phyloP scores from a whole-genome alignment of 2,797 vertebrate species.

The Enteromius mattozi region DNA sequence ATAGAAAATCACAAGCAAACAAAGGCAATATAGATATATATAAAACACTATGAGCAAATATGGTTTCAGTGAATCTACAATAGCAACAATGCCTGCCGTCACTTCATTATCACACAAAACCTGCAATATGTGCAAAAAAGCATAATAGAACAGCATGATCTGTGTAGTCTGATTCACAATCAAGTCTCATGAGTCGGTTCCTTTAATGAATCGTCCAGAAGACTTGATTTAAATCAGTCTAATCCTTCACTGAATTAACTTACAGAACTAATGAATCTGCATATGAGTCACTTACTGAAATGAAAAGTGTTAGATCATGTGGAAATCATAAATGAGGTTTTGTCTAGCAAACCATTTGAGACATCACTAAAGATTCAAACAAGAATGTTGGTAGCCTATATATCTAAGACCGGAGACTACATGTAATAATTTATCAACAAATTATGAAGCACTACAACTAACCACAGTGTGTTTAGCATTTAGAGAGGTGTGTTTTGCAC shows the following conservation, averaged over 20 bases:
- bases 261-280: background rate
- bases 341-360: background rate
- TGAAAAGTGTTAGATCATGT: background rate
- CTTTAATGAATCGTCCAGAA: background rate
- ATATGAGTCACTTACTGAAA: background rate
- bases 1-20: background rate
- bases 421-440: slow-evolving; percentile 12
- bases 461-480: slow-evolving; percentile 29
- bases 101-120: background rate
- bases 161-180: background rate
- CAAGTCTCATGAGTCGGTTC: background rate
- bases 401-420: background rate
- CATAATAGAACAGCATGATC: background rate
- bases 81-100: background rate
- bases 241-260: background rate
- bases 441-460: slow-evolving; percentile 29
- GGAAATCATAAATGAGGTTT: background rate
- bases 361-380: background rate
- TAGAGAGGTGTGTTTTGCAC: slow-evolving; percentile 8
- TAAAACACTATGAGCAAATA: background rate
- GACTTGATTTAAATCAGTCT: background rate
- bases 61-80: background rate
- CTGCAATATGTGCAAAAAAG: background rate
- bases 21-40: background rate
- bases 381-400: background rate